These are phyloP conservation scores for Halocynthia aurantium DNA, from an alignment of 23 tunicate genomes.

Conservation along the genomic window DNA sequence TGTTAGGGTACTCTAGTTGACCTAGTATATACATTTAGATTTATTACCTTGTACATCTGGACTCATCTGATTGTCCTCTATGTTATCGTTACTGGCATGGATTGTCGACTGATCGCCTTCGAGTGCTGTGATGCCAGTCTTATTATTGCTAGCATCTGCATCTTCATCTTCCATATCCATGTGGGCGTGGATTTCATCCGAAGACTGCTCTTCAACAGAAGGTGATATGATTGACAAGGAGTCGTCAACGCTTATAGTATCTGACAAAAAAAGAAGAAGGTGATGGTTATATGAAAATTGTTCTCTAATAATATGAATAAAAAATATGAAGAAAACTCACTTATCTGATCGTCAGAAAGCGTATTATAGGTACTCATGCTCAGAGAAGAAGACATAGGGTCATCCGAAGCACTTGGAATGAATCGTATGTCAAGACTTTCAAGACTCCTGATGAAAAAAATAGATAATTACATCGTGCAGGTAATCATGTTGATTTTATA, in stretches of 20 bases:
- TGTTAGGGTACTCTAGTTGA: too few species aligned
- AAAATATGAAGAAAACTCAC: neutral
- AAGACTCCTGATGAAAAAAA: slow-evolving; percentile 39
- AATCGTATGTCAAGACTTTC: slow-evolving; percentile 64
- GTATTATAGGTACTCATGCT: slow-evolving; percentile 53
- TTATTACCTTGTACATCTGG: too few species aligned
- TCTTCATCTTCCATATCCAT: slow-evolving; percentile 2
- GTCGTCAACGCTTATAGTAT: slow-evolving; percentile 13
- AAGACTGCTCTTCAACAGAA: slow-evolving; percentile 2
- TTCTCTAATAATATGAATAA: neutral
- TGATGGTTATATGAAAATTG: neutral
- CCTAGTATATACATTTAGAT: too few species aligned
- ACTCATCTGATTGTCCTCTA: too few species aligned
- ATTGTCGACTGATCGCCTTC: slow-evolving; percentile 17
- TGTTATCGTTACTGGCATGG: too few species aligned
- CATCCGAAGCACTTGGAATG: slow-evolving; percentile 24
- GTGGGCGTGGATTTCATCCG: neutral
- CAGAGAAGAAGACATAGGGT: neutral
- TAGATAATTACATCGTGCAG: neutral
- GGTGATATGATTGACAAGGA: slow-evolving; percentile 13
- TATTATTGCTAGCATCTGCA: slow-evolving; percentile 6
- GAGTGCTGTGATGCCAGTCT: slow-evolving; percentile 15
- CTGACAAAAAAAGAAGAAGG: slow-evolving; percentile 6
- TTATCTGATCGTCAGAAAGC: slow-evolving; percentile 34
- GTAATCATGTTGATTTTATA: neutral